phyloP scores from a whole-genome alignment of 2,113 vertebrate genomes.

The Rhagologus leucostigma region DNA sequence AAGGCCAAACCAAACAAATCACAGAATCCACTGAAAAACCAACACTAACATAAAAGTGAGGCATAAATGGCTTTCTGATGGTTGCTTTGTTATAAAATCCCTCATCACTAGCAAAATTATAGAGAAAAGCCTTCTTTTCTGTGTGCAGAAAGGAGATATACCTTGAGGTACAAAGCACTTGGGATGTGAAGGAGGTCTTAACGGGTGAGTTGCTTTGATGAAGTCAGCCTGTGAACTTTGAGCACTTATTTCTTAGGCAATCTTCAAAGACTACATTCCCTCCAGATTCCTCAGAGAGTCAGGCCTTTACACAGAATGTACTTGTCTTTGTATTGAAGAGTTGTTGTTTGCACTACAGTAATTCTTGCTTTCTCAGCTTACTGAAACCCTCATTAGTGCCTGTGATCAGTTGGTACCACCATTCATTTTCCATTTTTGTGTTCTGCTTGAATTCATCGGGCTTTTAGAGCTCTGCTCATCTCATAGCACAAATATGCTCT shows the following conservation, averaged over 20 bases:
- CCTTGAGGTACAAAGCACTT: not conserved
- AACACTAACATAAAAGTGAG: not conserved
- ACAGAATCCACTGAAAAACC: not conserved
- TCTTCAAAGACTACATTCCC: not conserved
- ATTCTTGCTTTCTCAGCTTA: not conserved
- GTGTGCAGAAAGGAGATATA: not conserved
- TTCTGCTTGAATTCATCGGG: not conserved
- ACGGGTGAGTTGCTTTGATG: not conserved
- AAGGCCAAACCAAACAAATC: not conserved
- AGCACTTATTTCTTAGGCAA: not conserved
- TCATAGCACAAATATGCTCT: not conserved
- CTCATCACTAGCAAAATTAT: not conserved
- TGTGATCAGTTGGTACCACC: not conserved
- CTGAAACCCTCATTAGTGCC: not conserved
- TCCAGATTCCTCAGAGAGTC: not conserved
- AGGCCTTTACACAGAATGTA: not conserved
- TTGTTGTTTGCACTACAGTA: not conserved
- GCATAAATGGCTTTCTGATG: not conserved
- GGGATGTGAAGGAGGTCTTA: not conserved
- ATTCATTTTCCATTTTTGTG: not conserved
- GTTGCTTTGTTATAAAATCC: not conserved
- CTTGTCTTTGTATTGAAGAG: not conserved
- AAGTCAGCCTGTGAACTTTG: not conserved
- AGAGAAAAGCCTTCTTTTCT: not conserved
- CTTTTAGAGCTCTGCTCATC: not conserved